These are phyloP conservation scores for Hiodon tergisus DNA, from an alignment of 2,113 vertebrate species.

Conservation along the genomic window DNA sequence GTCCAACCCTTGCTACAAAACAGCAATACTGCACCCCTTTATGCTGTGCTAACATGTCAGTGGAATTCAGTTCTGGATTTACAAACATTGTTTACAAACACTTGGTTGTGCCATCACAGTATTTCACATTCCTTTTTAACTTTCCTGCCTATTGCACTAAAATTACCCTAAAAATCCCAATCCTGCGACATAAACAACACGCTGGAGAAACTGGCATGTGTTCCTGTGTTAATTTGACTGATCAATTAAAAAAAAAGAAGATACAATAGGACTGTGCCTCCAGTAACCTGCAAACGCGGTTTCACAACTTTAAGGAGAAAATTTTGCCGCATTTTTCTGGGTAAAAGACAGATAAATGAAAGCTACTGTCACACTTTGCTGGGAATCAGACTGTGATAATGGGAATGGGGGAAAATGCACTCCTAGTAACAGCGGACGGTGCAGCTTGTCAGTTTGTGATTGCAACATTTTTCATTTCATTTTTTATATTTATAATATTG, in stretches of 20 bases:
- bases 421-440: background rate
- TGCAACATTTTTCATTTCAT: background rate
- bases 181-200: too few species aligned
- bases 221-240: constrained; percentile 2
- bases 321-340: too few species aligned
- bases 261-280: background rate
- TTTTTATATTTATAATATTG: background rate
- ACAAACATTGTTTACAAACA: background rate
- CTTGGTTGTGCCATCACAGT: background rate
- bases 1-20: background rate
- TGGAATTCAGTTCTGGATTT: background rate
- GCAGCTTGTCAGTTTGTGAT: constrained; percentile 9
- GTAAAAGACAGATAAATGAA: background rate
- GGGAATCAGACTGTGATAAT: background rate
- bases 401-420: background rate
- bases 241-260: background rate
- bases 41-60: background rate
- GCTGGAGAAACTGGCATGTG: background rate
- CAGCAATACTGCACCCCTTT: background rate
- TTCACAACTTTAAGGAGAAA: too few species aligned
- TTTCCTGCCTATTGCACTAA: background rate
- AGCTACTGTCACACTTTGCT: background rate
- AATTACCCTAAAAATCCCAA: too few species aligned
- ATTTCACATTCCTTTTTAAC: background rate
- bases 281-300: background rate